phyloP scores from a whole-genome alignment of 2,797 vertebrate species.

The Mycteria americana region DNA sequence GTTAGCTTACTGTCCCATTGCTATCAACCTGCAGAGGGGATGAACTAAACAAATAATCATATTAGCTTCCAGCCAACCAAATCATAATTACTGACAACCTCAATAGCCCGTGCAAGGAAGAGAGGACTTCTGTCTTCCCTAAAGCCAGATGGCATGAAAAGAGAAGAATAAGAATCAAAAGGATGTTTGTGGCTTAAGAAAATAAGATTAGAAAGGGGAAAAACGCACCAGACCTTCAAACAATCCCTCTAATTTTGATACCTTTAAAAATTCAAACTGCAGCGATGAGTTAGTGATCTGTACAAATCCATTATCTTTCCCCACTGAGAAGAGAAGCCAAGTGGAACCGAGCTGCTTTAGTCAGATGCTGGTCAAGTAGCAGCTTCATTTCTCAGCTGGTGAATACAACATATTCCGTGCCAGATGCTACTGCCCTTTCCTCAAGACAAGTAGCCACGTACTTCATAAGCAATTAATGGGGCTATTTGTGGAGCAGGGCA shows the following conservation, averaged over 20 bases:
- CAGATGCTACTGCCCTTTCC: slow-evolving; percentile 10
- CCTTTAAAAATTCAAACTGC: slow-evolving; percentile 32
- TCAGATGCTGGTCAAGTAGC: slow-evolving; percentile 3
- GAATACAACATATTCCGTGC: neutral
- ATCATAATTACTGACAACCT: slow-evolving; percentile 56
- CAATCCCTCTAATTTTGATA: slow-evolving; percentile 26
- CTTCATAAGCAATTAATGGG: neutral
- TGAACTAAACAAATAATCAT: slow-evolving; percentile 63
- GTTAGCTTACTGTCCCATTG: slow-evolving; percentile 45
- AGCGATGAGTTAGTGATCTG: slow-evolving; percentile 46
- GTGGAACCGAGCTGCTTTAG: slow-evolving; percentile 61
- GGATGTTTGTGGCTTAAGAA: slow-evolving; percentile 10
- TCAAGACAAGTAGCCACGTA: neutral
- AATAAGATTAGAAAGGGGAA: slow-evolving; percentile 7
- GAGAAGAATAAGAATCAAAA: slow-evolving; percentile 30
- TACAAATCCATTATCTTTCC: slow-evolving; percentile 58
- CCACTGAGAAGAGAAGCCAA: slow-evolving; percentile 39
- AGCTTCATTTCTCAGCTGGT: slow-evolving; percentile 41
- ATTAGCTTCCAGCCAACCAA: slow-evolving; percentile 50
- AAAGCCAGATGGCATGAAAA: slow-evolving; percentile 39
- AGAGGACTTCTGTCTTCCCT: neutral
- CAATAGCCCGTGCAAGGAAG: neutral
- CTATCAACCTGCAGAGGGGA: slow-evolving; percentile 33
- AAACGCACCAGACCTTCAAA: slow-evolving; percentile 8
- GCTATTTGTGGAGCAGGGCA: neutral